Evolutionary conservation across 2,888 invertebrate species (phyloP).

Genomic region (Scotopteryx bipunctaria): DNA sequence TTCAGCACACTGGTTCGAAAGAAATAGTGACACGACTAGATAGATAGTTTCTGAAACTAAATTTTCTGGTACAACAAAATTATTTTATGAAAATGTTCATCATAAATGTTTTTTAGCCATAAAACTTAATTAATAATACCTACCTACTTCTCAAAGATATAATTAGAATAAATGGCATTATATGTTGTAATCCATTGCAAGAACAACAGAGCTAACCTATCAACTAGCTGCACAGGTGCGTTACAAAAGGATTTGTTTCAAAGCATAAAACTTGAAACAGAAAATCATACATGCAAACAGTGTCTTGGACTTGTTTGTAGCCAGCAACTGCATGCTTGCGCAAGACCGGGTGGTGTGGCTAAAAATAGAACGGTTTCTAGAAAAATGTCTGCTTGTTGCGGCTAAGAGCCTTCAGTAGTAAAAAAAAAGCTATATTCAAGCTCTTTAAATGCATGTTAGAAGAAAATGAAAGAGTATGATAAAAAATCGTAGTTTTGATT

Average conservation of each 20-base stretch:
- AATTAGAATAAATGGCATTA: too few species aligned
- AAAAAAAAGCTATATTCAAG: background rate
- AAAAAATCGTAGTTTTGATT: too few species aligned
- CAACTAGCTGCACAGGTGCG: background rate
- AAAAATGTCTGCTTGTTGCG: slow-evolving; percentile 13
- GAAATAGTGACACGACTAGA: too few species aligned
- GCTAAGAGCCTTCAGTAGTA: slow-evolving; percentile 1
- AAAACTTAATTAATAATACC: too few species aligned
- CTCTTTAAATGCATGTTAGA: too few species aligned
- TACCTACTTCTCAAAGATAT: too few species aligned
- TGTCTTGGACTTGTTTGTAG: slow-evolving; percentile 21
- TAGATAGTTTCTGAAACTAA: too few species aligned
- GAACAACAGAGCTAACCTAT: slow-evolving; percentile 3
- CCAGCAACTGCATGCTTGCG: slow-evolving; percentile 14
- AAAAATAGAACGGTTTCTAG: slow-evolving; percentile 21
- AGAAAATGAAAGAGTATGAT: too few species aligned
- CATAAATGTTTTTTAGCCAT: too few species aligned
- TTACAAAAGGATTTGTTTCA: slow-evolving; percentile 15
- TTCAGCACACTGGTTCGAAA: too few species aligned
- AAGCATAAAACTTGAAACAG: slow-evolving; percentile 13
- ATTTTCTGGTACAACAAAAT: too few species aligned
- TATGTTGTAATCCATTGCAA: background rate
- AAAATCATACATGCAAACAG: slow-evolving; percentile 20
- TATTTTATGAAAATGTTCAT: too few species aligned
- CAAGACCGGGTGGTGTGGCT: slow-evolving; percentile 15